Evolutionary conservation across 2,797 vertebrate genomes (phyloP).

Genomic region (Amblyraja radiata): DNA sequence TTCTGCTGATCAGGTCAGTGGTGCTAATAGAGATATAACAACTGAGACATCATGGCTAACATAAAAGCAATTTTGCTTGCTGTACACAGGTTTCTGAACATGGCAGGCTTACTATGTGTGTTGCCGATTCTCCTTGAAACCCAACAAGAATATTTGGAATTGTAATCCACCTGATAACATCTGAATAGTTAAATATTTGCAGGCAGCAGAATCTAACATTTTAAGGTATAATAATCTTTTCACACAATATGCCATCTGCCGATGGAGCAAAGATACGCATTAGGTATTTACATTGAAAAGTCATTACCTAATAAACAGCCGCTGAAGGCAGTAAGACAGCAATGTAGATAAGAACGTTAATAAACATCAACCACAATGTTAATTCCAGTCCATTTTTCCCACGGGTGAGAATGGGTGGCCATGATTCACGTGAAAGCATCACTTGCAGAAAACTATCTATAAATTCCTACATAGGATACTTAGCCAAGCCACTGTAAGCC

Average conservation of each 20-base stretch:
- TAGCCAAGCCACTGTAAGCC: no score
- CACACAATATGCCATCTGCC: neutral
- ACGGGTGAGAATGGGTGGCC: no score
- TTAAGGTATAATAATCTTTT: neutral
- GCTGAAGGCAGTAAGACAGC: neutral
- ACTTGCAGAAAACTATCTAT: neutral
- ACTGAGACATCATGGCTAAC: no score
- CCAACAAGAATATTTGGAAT: neutral
- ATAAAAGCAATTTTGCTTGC: no score
- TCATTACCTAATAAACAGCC: neutral
- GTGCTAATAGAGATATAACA: no score
- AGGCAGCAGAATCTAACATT: neutral
- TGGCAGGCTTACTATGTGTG: neutral
- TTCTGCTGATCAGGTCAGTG: no score
- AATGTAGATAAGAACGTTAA: neutral
- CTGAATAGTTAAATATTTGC: neutral
- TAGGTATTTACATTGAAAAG: neutral
- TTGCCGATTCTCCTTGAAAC: neutral
- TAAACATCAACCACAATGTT: neutral
- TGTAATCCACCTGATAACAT: neutral
- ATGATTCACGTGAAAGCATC: neutral
- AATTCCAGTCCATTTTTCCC: neutral
- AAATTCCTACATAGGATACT: neutral
- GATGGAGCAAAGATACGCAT: neutral
- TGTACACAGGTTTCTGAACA: no score